Percentiles rank a stretch among this genome's conserved stretches.
These are phyloP conservation scores for Rissa tridactyla DNA, from an alignment of 2,113 vertebrate species.

Conservation along the genomic window DNA sequence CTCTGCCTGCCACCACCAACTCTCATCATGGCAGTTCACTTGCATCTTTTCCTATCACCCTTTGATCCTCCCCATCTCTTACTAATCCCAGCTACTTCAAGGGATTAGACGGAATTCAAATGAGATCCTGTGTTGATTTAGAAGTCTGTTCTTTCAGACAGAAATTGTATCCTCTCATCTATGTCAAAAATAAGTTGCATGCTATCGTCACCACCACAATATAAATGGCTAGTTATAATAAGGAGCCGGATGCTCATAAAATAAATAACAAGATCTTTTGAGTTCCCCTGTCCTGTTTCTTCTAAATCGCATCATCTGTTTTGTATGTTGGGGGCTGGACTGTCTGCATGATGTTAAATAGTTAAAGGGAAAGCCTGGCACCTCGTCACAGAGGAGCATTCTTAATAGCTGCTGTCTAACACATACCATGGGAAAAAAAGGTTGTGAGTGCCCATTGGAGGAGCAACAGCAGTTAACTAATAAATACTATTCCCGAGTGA, in stretches of 20 bases:
- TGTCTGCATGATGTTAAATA: background rate
- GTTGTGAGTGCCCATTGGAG: slow-evolving; percentile 41
- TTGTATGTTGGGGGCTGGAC: background rate
- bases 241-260: background rate
- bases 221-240: background rate
- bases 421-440: background rate
- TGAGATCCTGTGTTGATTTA: slow-evolving; percentile 10
- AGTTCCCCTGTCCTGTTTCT: background rate
- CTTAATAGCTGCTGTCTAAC: slow-evolving; percentile 17
- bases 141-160: background rate
- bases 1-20: background rate
- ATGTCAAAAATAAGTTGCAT: background rate
- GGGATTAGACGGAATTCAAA: slow-evolving; percentile 10
- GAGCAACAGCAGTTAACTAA: slow-evolving; percentile 29
- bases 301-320: background rate
- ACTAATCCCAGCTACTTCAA: slow-evolving; percentile 41
- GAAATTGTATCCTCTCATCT: background rate
- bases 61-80: slow-evolving; percentile 40
- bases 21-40: background rate
- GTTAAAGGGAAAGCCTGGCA: slow-evolving; percentile 15
- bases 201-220: background rate
- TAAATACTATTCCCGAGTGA: background rate
- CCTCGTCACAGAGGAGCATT: background rate
- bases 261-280: background rate
- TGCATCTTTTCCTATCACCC: background rate